These are phyloP conservation scores for Acanthosepion pharaonis DNA, from an alignment of 2,888 invertebrate genomes.

Conservation along the genomic window DNA sequence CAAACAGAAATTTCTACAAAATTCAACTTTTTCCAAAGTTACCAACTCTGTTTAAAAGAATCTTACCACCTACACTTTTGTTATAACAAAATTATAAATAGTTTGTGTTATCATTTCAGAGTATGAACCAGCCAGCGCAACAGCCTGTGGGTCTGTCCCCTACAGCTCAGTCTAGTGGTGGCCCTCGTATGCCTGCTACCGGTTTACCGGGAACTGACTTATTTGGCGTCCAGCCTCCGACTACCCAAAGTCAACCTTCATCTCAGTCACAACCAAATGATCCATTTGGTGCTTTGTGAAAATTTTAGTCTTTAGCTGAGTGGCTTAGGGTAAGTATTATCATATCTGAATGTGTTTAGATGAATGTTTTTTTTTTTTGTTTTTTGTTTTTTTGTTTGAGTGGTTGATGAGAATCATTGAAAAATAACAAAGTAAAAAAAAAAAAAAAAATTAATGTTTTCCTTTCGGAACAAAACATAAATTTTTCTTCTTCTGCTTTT, in stretches of 20 bases:
- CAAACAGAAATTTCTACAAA: too few relatives aligned
- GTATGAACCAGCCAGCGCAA: conserved; percentile 35
- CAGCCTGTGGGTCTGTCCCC: conserved; percentile 36
- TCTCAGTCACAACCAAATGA: conserved; percentile 62
- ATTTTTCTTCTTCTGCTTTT: too few relatives aligned
- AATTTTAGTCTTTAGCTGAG: neutral
- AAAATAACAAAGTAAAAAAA: too few relatives aligned
- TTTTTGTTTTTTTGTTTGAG: too few relatives aligned
- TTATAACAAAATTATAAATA: neutral
- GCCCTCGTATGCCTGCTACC: conserved; percentile 35
- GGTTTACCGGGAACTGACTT: conserved; percentile 37
- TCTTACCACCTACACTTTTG: too few relatives aligned
- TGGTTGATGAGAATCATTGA: too few relatives aligned
- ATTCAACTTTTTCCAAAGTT: too few relatives aligned
- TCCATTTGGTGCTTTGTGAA: conserved; percentile 70
- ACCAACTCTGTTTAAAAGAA: too few relatives aligned
- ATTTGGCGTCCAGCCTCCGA: conserved; percentile 50
- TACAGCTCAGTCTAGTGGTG: conserved; percentile 48
- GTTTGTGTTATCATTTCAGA: neutral
- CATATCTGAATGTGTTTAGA: neutral
- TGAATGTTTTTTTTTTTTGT: too few relatives aligned
- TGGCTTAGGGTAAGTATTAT: neutral
- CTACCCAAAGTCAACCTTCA: conserved; percentile 57
- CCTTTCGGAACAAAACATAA: too few relatives aligned
- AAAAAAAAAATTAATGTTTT: too few relatives aligned